Evolutionary conservation across 2,113 vertebrate species (phyloP).

Genomic region (Menidia beryllina): DNA sequence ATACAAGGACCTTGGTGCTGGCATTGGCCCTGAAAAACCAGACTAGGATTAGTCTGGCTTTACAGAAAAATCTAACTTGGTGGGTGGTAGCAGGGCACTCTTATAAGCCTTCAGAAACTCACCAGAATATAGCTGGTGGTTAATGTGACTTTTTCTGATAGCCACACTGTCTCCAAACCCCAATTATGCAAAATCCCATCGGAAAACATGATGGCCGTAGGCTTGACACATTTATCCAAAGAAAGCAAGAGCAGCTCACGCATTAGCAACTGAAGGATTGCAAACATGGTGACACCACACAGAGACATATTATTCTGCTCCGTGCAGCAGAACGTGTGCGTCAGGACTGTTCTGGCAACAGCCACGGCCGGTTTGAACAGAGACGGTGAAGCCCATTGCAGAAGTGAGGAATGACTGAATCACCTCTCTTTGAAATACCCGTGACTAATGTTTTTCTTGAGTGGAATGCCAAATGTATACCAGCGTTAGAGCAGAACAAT

Average conservation of each 20-base stretch:
- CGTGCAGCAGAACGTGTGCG: slow-evolving; percentile 55
- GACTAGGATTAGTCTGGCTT: background rate
- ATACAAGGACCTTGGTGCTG: background rate
- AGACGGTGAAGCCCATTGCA: slow-evolving; percentile 49
- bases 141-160: slow-evolving; percentile 30
- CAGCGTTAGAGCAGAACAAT: slow-evolving; percentile 31
- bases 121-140: slow-evolving; percentile 35
- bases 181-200: slow-evolving; percentile 26
- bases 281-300: slow-evolving; percentile 51
- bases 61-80: slow-evolving; percentile 12
- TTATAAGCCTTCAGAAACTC: slow-evolving; percentile 33
- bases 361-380: slow-evolving; percentile 40
- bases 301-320: slow-evolving; percentile 40
- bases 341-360: slow-evolving; percentile 55
- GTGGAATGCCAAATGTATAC: slow-evolving; percentile 61
- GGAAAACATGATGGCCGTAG: slow-evolving; percentile 47
- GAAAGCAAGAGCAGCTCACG: slow-evolving; percentile 32
- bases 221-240: slow-evolving; percentile 43
- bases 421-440: slow-evolving; percentile 64
- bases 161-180: slow-evolving; percentile 50
- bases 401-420: slow-evolving; percentile 75
- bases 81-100: slow-evolving; percentile 48
- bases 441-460: slow-evolving; percentile 68
- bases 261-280: slow-evolving; percentile 32
- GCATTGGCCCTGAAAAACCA: background rate